These are phyloP conservation scores for Platalea minor DNA, from an alignment of 2,797 vertebrate genomes.

Conservation along the genomic window DNA sequence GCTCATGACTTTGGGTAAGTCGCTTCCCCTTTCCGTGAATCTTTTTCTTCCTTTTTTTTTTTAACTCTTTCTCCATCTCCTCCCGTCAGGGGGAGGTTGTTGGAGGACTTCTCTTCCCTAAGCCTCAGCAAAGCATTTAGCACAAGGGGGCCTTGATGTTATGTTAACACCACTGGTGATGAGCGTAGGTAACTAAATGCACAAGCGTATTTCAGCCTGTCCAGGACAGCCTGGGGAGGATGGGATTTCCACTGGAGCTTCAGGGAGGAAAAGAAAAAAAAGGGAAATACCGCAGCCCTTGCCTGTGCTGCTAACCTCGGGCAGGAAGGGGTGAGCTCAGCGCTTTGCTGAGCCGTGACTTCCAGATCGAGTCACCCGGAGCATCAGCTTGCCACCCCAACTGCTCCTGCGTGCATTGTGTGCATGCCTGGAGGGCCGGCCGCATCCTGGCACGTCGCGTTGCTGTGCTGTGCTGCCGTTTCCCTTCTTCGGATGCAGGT, in stretches of 20 bases:
- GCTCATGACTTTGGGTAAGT: not conserved
- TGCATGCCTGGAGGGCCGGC: not conserved
- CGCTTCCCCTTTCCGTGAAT: not conserved
- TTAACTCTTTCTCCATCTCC: not conserved
- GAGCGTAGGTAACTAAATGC: not conserved
- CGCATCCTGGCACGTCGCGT: not conserved
- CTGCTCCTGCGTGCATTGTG: not conserved
- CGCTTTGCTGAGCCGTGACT: not conserved
- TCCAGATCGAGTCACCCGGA: not conserved
- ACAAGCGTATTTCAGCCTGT: not conserved
- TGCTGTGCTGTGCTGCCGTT: not conserved
- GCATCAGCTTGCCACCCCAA: not conserved
- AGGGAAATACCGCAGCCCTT: not conserved
- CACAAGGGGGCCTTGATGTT: not conserved
- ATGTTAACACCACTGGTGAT: fast-evolving
- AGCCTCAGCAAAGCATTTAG: not conserved
- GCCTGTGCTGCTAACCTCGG: not conserved
- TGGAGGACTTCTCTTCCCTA: not conserved
- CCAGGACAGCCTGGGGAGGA: fast-evolving
- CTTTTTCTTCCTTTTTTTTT: not conserved
- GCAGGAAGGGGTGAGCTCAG: slow-evolving; percentile 44
- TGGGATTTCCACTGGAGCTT: not conserved
- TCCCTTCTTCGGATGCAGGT: slow-evolving; percentile 10
- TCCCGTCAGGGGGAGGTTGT: not conserved
- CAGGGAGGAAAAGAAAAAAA: not conserved